Base-by-base conservation (phyloP, 2,888 invertebrate species). In the Agrotis clavis region DNA sequence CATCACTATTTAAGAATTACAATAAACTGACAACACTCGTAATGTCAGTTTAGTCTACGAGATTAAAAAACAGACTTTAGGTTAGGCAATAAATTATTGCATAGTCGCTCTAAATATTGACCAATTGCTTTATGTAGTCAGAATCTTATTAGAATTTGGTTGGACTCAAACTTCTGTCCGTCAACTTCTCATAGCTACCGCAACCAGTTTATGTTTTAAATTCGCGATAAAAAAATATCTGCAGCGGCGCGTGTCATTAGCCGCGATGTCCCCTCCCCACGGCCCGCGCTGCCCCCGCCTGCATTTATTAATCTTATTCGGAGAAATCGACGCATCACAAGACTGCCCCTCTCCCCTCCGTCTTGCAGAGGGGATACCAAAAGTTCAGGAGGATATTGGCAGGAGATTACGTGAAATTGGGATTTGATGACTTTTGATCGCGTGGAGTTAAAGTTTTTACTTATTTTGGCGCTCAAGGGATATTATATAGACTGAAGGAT, bases 251-350 rank as follows among this genome's bases (percentile, higher is more conserved):
- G 95, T 95, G 95, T 95, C 95, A 95, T 95, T 95, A 95, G 94
- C 94, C 94, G 92, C 87, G 86, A 85, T 87, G 83, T 86, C 82
- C 81, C 79, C 85, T 84, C 82, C 79, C 86, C 81, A 70, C 80
- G 77, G 85, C 82, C 84, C 79, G 87, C 79, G 83, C 82, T 75
- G 81, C 82, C 88, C 88, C 88, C 91, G 90, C 90, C 89, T 94
- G 94, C 94, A 94, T 95, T 95, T 94, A 95, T 95, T 95, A 94
- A 94, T 94, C 93, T 93, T 93, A 93, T 95, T 95, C 95, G 93
- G 92, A 93, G 95, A 95, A 95, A 94, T 94, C 95, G 92, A 92
- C 94, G 94, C 95, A 94, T 94, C 94, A 91, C 89, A 89, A 86
- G 82, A 74, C 84, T 71, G 67, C 86, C 71, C 79, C 79, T 77